A percentile compares a stretch with the other conserved stretches of the same genome.
Conservation (phyloP, 2,888 invertebrate species). For the Dryocosmus kuriphilus region DNA sequence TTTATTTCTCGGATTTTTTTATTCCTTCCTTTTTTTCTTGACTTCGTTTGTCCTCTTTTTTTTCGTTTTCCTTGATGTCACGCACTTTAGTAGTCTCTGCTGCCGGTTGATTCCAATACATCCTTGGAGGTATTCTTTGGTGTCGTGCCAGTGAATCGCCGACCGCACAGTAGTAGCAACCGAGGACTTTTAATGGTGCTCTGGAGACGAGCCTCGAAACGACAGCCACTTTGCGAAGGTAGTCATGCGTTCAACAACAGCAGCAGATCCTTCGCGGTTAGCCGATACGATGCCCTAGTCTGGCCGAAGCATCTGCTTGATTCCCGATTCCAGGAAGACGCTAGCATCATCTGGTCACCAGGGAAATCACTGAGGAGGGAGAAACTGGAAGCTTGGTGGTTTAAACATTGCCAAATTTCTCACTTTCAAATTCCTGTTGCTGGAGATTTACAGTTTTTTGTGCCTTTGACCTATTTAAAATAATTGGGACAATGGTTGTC, state of each 20-base stretch:
- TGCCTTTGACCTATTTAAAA: too few relatives aligned
- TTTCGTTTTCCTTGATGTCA: neutral
- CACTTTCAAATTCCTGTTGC: neutral
- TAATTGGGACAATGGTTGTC: too few relatives aligned
- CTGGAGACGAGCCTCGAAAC: slow-evolving; percentile 47
- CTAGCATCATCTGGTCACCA: slow-evolving; percentile 8
- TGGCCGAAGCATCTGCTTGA: slow-evolving; percentile 26
- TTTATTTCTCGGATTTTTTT: slow-evolving; percentile 5
- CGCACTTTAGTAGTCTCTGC: neutral
- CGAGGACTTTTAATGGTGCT: slow-evolving; percentile 31
- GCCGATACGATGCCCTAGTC: neutral
- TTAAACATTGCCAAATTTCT: slow-evolving; percentile 2
- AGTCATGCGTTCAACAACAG: slow-evolving; percentile 57
- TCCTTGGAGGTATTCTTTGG: slow-evolving; percentile 29
- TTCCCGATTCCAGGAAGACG: slow-evolving; percentile 10
- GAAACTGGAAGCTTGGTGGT: neutral
- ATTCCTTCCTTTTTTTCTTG: slow-evolving; percentile 3
- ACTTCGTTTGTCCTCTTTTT: neutral
- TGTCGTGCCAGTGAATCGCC: slow-evolving; percentile 22
- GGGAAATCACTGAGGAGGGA: slow-evolving; percentile 14
- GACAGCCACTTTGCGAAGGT: slow-evolving; percentile 61
- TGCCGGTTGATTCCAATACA: slow-evolving; percentile 7
- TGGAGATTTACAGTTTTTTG: neutral
- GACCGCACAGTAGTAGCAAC: slow-evolving; percentile 26
- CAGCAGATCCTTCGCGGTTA: slow-evolving; percentile 19